These are phyloP conservation scores for Loriculus beryllinus DNA, from an alignment of 2,797 vertebrate species.

Conservation along the genomic window DNA sequence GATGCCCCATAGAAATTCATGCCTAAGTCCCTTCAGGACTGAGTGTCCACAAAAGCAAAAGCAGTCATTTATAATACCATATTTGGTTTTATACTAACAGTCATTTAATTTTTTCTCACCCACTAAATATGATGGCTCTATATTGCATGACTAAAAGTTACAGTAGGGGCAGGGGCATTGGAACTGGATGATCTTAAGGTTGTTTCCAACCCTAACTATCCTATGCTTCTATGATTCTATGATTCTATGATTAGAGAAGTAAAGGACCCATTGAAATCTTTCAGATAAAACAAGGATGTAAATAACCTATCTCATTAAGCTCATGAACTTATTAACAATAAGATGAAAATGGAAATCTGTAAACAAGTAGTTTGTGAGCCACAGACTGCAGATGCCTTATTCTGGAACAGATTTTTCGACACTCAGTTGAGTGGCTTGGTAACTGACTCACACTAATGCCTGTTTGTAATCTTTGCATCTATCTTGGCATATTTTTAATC, in stretches of 20 bases:
- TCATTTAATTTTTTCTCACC: background rate
- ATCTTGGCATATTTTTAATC: background rate
- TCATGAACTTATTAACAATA: background rate
- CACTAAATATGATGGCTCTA: background rate
- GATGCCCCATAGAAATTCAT: background rate
- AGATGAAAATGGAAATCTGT: background rate
- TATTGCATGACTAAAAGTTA: background rate
- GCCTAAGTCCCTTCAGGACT: background rate
- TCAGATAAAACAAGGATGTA: background rate
- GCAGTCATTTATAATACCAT: background rate
- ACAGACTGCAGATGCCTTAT: background rate
- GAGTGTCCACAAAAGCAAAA: background rate
- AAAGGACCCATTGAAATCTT: background rate
- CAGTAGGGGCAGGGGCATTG: background rate
- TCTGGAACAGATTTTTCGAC: constrained; percentile 2
- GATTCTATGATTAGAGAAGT: background rate
- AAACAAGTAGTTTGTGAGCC: background rate
- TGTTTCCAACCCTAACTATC: background rate
- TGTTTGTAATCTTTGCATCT: background rate
- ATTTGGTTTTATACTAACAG: background rate
- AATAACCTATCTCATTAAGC: background rate
- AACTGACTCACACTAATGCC: background rate
- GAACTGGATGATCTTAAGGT: background rate
- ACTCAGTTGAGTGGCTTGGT: background rate
- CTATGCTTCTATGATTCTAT: background rate